These are phyloP conservation scores for Cataglyphis cursor DNA, from an alignment of 2,888 invertebrate species.

Conservation along the genomic window DNA sequence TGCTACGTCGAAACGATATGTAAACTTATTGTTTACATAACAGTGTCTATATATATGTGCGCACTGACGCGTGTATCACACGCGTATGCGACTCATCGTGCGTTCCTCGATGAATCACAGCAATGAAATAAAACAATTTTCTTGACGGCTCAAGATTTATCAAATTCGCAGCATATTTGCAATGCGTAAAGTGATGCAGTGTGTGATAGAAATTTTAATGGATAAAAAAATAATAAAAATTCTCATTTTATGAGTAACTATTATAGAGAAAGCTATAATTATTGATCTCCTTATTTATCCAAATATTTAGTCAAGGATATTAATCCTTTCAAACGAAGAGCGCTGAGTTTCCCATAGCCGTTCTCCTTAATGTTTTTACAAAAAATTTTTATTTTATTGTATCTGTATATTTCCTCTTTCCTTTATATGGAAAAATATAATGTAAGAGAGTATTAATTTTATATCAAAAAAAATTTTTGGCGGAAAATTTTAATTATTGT, in stretches of 20 bases:
- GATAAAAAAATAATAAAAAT: neutral
- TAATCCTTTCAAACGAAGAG: neutral
- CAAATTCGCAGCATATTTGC: constrained; percentile 19
- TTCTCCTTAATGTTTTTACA: neutral
- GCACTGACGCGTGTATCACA: constrained; percentile 50
- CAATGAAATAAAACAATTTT: constrained; percentile 55
- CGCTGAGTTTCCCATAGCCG: neutral
- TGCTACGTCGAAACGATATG: constrained; percentile 2
- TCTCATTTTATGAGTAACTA: neutral
- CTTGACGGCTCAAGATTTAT: constrained; percentile 49
- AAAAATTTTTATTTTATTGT: neutral
- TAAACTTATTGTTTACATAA: constrained; percentile 57
- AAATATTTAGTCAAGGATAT: neutral
- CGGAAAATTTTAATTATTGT: neutral
- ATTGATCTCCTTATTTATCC: neutral
- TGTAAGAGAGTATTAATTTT: neutral
- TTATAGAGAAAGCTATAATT: neutral
- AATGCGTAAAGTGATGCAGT: constrained; percentile 26
- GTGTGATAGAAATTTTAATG: constrained; percentile 8
- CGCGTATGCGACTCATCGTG: constrained; percentile 40
- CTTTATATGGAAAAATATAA: neutral
- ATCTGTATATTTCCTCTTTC: neutral
- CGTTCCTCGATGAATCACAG: constrained; percentile 64
- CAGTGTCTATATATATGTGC: constrained; percentile 36
- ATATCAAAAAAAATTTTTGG: neutral